Evolutionary conservation across 37 sponge, comb jelly and placozoan genomes (phyloP).

Genomic region (Ephydatia muelleri): DNA sequence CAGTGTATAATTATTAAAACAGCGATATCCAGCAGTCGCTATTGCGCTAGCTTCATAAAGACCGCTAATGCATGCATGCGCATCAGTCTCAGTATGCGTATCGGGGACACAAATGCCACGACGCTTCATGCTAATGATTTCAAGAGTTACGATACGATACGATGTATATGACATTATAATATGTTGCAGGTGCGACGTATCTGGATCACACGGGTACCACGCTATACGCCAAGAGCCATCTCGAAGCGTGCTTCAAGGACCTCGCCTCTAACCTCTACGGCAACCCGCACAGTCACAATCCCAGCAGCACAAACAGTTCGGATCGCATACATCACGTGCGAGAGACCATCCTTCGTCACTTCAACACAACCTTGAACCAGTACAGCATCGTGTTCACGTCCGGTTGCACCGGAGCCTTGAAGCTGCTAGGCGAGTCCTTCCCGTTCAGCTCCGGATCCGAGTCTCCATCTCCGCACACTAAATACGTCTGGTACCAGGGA

Average conservation of each 20-base stretch:
- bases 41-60: too few species aligned
- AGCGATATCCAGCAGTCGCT: too few species aligned
- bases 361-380: constrained; percentile 57
- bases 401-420: constrained; percentile 79
- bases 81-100: too few species aligned
- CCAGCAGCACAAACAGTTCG: constrained; percentile 58
- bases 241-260: constrained; percentile 55
- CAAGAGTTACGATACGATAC: too few species aligned
- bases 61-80: too few species aligned
- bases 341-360: constrained; percentile 62
- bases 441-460: constrained; percentile 24
- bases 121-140: too few species aligned
- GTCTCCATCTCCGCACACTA: background rate
- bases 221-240: constrained; percentile 72
- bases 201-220: constrained; percentile 92
- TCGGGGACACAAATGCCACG: too few species aligned
- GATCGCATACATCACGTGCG: constrained; percentile 59
- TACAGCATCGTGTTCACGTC: constrained; percentile 88
- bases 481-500: background rate
- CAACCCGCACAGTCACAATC: constrained; percentile 89
- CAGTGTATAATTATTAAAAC: too few species aligned
- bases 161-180: background rate
- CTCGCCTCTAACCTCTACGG: constrained; percentile 72
- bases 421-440: constrained; percentile 70
- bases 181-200: constrained; percentile 67